Base-by-base conservation (phyloP, 1,140 invertebrate species). In the Cecropterus lyciades region DNA sequence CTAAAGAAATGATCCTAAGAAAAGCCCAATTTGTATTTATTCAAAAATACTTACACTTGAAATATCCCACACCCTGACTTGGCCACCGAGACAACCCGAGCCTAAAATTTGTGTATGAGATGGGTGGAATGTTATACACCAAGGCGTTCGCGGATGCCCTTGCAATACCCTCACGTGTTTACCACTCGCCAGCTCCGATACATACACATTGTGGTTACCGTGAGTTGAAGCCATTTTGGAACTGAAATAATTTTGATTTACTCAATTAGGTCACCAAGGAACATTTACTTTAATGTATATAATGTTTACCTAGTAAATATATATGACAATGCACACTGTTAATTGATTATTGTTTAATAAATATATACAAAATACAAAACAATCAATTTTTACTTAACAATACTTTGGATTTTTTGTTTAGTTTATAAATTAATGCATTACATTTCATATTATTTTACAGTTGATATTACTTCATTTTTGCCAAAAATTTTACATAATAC, bases 61-160 rank as follows among this genome's bases (percentile, higher is more conserved):
- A 13, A 98, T 93, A 93, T 98, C 97, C 97, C 97, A 98, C 16
- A 98, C 96, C 72, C 97, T 93, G 40, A 98, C 97, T 94, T 98
- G 96, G 14, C 98, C 98, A 11, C 95, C 97, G 0, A 98, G 93
- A 89, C 98, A 98, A 0, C 98, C 97, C 40, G 97, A 97, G 11
- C 97, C 97, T 56, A 98, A 93, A 49, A 98, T 95, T 73, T 97
- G 95, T 86, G 96, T 95, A 45, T 95, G 96, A 1, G 96, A 95
- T 0, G 97, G 97, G 92, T 98, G 97, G 90, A 98, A 98, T 49
- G 97, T 96, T 48, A 98, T 95, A 84, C 97, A 97, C 97, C 97
- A 98, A 3, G 97, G 97, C 46, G 97, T 98, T n/a, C 97, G 92
- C 17, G 97, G 97, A 92, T 98, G 97, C 7, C 97, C 97, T 48